Evolutionary conservation across 2,888 invertebrate species (phyloP).

Genomic region (Drosophila merina): DNA sequence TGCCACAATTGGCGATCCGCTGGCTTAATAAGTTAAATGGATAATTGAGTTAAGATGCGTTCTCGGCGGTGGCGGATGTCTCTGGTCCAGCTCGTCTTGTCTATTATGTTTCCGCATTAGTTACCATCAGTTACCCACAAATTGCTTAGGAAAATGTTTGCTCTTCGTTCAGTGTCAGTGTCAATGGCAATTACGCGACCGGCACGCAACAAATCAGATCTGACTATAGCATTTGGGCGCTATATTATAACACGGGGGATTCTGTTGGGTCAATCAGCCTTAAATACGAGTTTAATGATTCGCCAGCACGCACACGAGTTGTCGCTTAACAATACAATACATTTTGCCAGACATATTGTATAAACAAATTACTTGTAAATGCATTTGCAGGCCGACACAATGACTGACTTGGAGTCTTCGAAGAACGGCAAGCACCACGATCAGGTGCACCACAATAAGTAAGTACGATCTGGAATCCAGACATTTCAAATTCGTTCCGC

Average conservation of each 20-base stretch:
- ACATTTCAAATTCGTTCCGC: slow-evolving; percentile 28
- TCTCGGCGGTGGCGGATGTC: slow-evolving; percentile 2
- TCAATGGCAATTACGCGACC: slow-evolving; percentile 59
- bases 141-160: slow-evolving; percentile 49
- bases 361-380: slow-evolving; percentile 49
- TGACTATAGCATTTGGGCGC: slow-evolving; percentile 55
- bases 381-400: slow-evolving; percentile 57
- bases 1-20: slow-evolving; percentile 70
- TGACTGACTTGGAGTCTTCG: slow-evolving; percentile 66
- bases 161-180: slow-evolving; percentile 39
- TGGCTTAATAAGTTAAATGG: slow-evolving; percentile 73
- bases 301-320: slow-evolving; percentile 56
- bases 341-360: slow-evolving; percentile 5
- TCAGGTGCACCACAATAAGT: slow-evolving; percentile 66
- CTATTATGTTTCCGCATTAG: slow-evolving; percentile 51
- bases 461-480: slow-evolving; percentile 50
- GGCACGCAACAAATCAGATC: slow-evolving; percentile 62
- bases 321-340: slow-evolving; percentile 3
- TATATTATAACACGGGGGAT: slow-evolving; percentile 36
- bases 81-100: slow-evolving; percentile 5
- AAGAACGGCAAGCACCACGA: slow-evolving; percentile 77
- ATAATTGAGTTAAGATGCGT: slow-evolving; percentile 74
- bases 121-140: slow-evolving; percentile 30
- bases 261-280: slow-evolving; percentile 26
- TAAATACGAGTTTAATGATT: slow-evolving; percentile 68